These are phyloP conservation scores for Lasioglossum figueresi DNA, from an alignment of 2,888 invertebrate genomes.

Conservation along the genomic window DNA sequence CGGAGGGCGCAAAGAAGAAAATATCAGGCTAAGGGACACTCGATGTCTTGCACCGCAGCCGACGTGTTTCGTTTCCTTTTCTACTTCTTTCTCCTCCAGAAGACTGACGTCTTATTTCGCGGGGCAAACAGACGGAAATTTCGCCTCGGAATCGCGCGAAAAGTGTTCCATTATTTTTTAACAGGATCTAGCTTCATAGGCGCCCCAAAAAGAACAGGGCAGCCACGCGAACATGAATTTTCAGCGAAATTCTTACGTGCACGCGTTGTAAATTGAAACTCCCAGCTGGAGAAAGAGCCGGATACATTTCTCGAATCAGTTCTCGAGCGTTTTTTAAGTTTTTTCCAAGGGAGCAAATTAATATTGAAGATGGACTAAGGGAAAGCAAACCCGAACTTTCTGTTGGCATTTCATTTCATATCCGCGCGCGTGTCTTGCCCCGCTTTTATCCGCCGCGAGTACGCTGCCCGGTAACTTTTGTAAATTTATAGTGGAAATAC, in stretches of 20 bases:
- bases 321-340: background rate
- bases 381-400: background rate
- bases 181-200: background rate
- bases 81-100: too few relatives aligned
- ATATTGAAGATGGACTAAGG: background rate
- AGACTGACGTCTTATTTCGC: conserved; percentile 21
- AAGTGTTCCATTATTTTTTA: background rate
- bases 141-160: too few relatives aligned
- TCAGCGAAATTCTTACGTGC: background rate
- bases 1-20: conserved; percentile 20
- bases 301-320: background rate
- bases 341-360: background rate
- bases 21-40: background rate
- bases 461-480: background rate
- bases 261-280: background rate
- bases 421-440: background rate
- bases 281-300: background rate
- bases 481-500: background rate
- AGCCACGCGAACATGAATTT: background rate
- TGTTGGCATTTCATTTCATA: conserved; percentile 1
- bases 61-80: conserved; percentile 1
- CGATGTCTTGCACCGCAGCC: background rate
- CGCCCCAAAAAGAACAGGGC: background rate
- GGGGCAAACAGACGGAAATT: background rate
- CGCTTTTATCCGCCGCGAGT: background rate